Evolutionary conservation across 2,113 vertebrate genomes (phyloP).

Genomic region (Neolamprologus variostigma): DNA sequence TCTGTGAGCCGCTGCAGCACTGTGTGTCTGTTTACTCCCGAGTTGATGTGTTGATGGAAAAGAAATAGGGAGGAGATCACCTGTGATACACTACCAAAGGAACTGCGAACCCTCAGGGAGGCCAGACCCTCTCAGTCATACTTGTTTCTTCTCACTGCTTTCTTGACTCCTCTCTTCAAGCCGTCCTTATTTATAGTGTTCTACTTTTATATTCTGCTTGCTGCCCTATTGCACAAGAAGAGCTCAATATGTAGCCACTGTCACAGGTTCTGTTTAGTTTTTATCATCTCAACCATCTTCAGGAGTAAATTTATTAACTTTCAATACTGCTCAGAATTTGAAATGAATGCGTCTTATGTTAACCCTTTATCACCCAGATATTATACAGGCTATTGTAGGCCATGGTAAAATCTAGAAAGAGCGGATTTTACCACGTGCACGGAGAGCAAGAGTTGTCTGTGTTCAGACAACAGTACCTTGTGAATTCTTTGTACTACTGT

Average conservation of each 20-base stretch:
- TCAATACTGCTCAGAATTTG: rapidly evolving
- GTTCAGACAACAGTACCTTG: not conserved
- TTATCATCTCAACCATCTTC: not conserved
- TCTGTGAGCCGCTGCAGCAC: not conserved
- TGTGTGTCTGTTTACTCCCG: not conserved
- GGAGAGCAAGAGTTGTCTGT: not conserved
- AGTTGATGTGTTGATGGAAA: not conserved
- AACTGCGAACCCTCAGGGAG: not conserved
- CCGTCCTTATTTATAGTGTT: not conserved
- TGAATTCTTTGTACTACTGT: not conserved
- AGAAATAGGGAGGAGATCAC: not conserved
- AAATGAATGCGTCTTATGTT: not conserved
- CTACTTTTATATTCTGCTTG: not conserved
- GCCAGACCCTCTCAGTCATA: not conserved
- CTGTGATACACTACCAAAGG: not conserved
- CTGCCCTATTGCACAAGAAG: not conserved
- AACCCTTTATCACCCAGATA: not conserved
- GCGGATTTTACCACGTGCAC: not conserved
- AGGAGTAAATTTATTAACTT: not conserved
- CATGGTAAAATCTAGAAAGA: not conserved
- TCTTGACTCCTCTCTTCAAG: not conserved
- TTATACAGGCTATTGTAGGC: not conserved
- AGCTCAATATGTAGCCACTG: not conserved
- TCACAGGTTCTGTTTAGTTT: not conserved
- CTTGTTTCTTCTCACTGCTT: not conserved